Percentiles rank a stretch among this genome's conserved stretches.
Conservation (phyloP, 2,888 invertebrate genomes). For the Vesta saturnalis region DNA sequence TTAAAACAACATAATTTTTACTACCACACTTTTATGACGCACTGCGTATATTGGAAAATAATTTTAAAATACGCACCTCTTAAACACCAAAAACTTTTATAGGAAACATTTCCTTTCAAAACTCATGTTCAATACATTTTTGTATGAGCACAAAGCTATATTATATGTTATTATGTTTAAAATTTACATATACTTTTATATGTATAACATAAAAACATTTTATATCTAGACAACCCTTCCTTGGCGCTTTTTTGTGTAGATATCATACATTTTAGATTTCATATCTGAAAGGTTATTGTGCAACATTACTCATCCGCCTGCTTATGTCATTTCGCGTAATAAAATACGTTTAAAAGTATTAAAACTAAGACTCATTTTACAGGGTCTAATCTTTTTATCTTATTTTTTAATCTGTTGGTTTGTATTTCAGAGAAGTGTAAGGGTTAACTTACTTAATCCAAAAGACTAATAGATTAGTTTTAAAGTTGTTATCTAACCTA, state of each 20-base stretch:
- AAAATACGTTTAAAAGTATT: not conserved
- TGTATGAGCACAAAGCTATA: too few species aligned
- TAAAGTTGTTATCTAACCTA: not conserved
- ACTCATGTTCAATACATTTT: too few species aligned
- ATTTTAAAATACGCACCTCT: too few species aligned
- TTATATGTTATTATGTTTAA: too few species aligned
- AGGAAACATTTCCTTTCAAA: too few species aligned
- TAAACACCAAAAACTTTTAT: too few species aligned
- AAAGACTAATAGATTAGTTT: not conserved
- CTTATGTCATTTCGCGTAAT: not conserved
- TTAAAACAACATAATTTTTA: too few species aligned
- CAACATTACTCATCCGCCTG: not conserved
- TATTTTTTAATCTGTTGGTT: constrained; percentile 1
- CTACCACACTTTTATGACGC: too few species aligned
- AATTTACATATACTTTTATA: too few species aligned
- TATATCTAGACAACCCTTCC: not conserved
- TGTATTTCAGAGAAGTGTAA: not conserved
- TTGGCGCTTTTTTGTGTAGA: not conserved
- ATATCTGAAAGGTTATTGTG: not conserved
- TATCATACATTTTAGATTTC: not conserved
- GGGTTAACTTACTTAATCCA: not conserved
- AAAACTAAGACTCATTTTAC: not conserved
- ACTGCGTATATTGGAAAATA: too few species aligned
- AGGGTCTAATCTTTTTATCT: not conserved
- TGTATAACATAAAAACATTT: too few species aligned